phyloP scores from a whole-genome alignment of 2,113 vertebrate species.

The Vidua chalybeata region DNA sequence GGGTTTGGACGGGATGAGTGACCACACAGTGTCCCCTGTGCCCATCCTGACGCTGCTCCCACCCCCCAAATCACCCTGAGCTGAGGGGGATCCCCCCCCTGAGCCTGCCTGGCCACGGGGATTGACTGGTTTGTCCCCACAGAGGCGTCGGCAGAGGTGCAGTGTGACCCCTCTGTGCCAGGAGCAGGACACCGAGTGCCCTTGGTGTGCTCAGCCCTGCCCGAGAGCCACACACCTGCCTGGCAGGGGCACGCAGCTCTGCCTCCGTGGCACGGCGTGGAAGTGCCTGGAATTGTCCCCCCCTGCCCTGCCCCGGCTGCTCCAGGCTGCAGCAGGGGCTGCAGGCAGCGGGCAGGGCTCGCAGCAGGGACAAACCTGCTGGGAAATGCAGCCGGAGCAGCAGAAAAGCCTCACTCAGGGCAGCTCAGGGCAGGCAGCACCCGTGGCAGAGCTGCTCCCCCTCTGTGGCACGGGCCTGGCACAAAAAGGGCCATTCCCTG shows the following conservation, averaged over 20 bases:
- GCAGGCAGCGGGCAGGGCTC: not conserved
- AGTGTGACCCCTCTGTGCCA: not conserved
- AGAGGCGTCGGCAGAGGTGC: not conserved
- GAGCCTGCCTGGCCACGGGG: not conserved
- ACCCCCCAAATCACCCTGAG: not conserved
- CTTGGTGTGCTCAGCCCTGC: not conserved
- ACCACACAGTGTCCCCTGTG: not conserved
- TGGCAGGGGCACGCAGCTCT: not conserved
- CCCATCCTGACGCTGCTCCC: not conserved
- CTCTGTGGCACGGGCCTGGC: not conserved
- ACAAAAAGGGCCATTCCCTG: rapidly evolving
- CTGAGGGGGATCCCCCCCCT: not conserved
- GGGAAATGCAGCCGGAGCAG: not conserved
- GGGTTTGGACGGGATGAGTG: not conserved
- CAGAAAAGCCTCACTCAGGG: too few species aligned
- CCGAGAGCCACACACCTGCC: not conserved
- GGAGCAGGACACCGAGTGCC: not conserved
- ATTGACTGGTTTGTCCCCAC: not conserved
- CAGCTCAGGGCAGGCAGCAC: not conserved
- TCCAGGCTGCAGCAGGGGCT: not conserved
- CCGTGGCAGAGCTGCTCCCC: rapidly evolving
- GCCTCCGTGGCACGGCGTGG: not conserved
- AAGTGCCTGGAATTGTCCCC: not conserved
- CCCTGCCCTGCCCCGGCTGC: not conserved
- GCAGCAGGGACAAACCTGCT: not conserved